Conservation (phyloP, 2,113 vertebrate genomes). For the Morone chrysops region DNA sequence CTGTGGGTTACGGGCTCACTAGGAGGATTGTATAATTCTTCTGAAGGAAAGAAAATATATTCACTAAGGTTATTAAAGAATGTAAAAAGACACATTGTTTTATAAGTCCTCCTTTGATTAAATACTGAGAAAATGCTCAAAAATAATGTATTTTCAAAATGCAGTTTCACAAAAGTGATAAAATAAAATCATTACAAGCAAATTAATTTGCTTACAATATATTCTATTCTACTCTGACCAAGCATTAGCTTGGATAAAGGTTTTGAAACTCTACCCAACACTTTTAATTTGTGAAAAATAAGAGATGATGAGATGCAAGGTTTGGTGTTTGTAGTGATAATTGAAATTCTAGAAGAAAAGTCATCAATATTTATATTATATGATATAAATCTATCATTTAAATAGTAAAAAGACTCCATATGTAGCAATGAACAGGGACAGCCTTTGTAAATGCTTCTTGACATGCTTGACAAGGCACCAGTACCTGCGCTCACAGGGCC, state of each 20-base stretch:
- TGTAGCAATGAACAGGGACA: slow-evolving; percentile 40
- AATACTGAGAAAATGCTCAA: background rate
- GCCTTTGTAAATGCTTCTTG: slow-evolving; percentile 60
- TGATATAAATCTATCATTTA: background rate
- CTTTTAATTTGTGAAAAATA: background rate
- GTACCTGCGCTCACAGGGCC: slow-evolving; percentile 75
- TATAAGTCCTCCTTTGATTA: background rate
- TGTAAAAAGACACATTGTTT: background rate
- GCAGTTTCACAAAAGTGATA: background rate
- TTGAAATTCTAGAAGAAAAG: background rate
- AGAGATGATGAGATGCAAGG: background rate
- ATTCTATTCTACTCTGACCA: background rate
- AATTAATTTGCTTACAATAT: background rate
- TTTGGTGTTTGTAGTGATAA: background rate
- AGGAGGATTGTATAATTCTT: background rate
- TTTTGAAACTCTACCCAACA: background rate
- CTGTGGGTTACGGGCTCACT: background rate
- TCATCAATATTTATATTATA: background rate
- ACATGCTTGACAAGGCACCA: slow-evolving; percentile 71
- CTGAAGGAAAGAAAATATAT: background rate
- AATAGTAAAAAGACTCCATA: slow-evolving; percentile 3
- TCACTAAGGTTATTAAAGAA: background rate
- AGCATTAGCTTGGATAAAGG: background rate
- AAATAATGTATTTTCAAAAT: background rate
- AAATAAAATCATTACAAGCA: background rate